Evolutionary conservation across 2,888 invertebrate genomes (phyloP).

Genomic region (Eristalinus sepulchralis): DNA sequence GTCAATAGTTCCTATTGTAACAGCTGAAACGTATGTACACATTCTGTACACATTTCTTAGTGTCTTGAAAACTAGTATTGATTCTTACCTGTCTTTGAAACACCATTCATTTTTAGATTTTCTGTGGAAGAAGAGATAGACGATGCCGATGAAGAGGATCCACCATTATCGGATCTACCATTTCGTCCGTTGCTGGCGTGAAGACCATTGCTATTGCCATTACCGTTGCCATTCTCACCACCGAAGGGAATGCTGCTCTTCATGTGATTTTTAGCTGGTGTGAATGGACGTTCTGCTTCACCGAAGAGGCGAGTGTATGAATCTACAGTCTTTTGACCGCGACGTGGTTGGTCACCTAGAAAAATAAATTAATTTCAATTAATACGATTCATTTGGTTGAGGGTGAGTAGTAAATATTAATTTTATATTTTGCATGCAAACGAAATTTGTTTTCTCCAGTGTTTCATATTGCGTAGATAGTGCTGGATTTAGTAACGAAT

Average conservation of each 20-base stretch:
- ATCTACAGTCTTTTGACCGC: conserved; percentile 81
- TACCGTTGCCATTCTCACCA: conserved; percentile 75
- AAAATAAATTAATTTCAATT: conserved; percentile 16
- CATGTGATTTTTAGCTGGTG: conserved; percentile 83
- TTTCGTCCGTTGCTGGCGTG: conserved; percentile 73
- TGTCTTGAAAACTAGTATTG: not conserved
- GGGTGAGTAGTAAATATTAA: not conserved
- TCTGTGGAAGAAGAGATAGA: conserved; percentile 80
- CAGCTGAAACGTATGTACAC: no score
- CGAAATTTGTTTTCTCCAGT: conserved; percentile 5
- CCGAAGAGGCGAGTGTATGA: conserved; percentile 83
- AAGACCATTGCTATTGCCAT: conserved; percentile 76
- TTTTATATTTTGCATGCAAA: conserved; percentile 31
- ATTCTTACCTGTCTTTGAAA: conserved; percentile 77
- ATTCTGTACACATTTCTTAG: no score
- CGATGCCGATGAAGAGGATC: conserved; percentile 78
- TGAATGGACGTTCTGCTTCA: conserved; percentile 82
- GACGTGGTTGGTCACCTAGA: conserved; percentile 79
- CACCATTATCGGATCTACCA: conserved; percentile 77
- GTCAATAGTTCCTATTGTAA: no score
- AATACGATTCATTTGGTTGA: not conserved
- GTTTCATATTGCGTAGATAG: conserved; percentile 6
- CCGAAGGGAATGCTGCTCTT: conserved; percentile 83
- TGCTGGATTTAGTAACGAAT: conserved; percentile 28
- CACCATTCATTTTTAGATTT: conserved; percentile 78